Conservation (phyloP, 2,113 vertebrate species). For the Petromus typicus region DNA sequence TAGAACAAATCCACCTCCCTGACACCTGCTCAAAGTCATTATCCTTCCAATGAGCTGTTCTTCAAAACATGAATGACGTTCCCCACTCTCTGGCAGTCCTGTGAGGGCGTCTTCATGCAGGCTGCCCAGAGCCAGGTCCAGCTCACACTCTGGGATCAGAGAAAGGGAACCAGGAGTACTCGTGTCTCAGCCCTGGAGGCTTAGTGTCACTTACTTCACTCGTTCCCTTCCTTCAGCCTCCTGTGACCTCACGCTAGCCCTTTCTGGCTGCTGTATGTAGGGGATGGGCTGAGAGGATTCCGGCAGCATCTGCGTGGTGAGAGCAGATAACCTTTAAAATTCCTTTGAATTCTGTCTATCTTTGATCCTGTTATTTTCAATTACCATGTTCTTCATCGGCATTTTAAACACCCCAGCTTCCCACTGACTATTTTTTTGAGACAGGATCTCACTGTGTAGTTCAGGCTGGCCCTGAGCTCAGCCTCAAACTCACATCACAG, state of each 20-base stretch:
- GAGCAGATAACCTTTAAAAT: constrained; percentile 35
- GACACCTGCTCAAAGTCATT: constrained; percentile 46
- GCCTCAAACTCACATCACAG: too few relatives aligned
- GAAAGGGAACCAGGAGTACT: not conserved
- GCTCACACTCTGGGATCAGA: not conserved
- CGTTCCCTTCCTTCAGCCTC: not conserved
- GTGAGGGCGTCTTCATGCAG: constrained; percentile 2
- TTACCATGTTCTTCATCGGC: constrained; percentile 23
- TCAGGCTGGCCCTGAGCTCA: too few relatives aligned
- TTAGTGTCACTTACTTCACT: not conserved
- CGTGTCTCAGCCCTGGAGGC: not conserved
- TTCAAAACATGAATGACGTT: not conserved
- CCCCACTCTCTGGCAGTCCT: not conserved
- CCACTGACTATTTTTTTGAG: too few relatives aligned
- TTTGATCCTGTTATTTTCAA: constrained; percentile 37
- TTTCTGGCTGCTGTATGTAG: not conserved
- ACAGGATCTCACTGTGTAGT: too few relatives aligned
- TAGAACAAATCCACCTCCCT: constrained; percentile 44
- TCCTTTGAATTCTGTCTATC: not conserved
- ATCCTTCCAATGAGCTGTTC: not conserved
- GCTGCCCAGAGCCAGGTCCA: not conserved
- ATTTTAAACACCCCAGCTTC: constrained; percentile 13
- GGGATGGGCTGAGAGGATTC: constrained; percentile 21
- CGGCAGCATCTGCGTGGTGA: not conserved
- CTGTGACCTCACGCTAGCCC: not conserved